These are phyloP conservation scores for Gallinago stenura DNA, from an alignment of 2,797 vertebrate species.

Conservation along the genomic window DNA sequence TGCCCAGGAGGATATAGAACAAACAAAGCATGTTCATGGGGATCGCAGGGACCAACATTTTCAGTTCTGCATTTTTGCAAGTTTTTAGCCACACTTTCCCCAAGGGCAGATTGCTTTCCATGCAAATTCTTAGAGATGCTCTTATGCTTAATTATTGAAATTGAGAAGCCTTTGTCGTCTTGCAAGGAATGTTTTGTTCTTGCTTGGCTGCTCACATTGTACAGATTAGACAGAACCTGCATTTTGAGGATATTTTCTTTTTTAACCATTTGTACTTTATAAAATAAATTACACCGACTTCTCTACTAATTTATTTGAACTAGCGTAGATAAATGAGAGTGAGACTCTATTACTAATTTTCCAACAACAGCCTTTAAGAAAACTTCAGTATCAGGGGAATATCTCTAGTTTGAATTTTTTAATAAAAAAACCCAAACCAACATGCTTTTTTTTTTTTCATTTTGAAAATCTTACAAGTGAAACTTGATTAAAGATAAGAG, in stretches of 20 bases:
- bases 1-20: neutral
- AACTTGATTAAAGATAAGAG: conserved; percentile 11
- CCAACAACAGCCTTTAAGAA: conserved; percentile 6
- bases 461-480: conserved; percentile 24
- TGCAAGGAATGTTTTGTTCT: conserved; percentile 52
- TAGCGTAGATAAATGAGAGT: neutral
- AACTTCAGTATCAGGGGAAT: conserved; percentile 11
- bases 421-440: neutral
- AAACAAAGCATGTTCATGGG: fast-evolving
- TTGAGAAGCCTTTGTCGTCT: conserved; percentile 61
- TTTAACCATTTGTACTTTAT: conserved; percentile 15
- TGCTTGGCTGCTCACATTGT: conserved; percentile 49
- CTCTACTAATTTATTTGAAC: neutral
- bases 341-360: neutral
- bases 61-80: conserved; percentile 6
- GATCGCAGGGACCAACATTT: neutral
- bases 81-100: conserved; percentile 43
- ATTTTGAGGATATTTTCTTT: conserved; percentile 40
- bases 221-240: conserved; percentile 48
- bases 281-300: neutral
- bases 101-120: neutral
- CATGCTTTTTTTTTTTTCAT: neutral
- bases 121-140: conserved; percentile 38
- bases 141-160: conserved; percentile 50
- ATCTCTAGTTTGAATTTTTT: neutral